Evolutionary conservation across 2,113 vertebrate species (phyloP), one percentile per base, ranked within the genome.

Genomic region (Salvelinus namaycush): DNA sequence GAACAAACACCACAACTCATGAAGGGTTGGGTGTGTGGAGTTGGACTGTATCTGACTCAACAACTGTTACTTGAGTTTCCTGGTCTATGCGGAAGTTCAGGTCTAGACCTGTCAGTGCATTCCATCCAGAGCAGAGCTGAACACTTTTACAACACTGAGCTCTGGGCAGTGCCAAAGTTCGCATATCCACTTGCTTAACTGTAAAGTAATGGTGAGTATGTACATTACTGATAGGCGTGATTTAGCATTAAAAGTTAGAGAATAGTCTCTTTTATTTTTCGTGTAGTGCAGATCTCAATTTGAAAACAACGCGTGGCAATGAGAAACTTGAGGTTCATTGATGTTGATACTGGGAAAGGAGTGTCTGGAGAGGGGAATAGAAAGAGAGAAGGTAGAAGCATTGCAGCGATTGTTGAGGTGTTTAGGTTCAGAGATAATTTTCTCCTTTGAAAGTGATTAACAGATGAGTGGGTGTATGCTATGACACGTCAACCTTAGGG

Each of bases 81-180:
- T 93, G 91, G 79, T 81, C 26, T 75, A 92, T 83, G 90, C 90
- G 92, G 93, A 94, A 94, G 92, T 89, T 92, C 92, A 93, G 87
- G 93, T 89, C 87, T 66, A 76, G 87, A 90, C 93, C 86, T 93
- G 93, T 81, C 67, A 74, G 7, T 81, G 76, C 90, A 93, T 94
- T 92, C 92, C 89, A 81, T 24, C 14, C 0, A 69, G 77, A 67
- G 68, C 0, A 69, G 77, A 67, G 62, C 72, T 72, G 64, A 1
- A 79, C 34, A 85, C 78, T 88, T 90, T 90, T 87, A 84, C 87
- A 89, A 90, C 49, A 34, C 60, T 44, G 9, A 59, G 85, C 82
- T 77, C 72, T 12, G 72, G 85, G 77, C 86, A 84, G 68, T 62
- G 0, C 68, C 22, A 62, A 62, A 29, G 16, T 20, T 49, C 16